Conservation (phyloP, 2,888 invertebrate species). For the Epiblema foenella region DNA sequence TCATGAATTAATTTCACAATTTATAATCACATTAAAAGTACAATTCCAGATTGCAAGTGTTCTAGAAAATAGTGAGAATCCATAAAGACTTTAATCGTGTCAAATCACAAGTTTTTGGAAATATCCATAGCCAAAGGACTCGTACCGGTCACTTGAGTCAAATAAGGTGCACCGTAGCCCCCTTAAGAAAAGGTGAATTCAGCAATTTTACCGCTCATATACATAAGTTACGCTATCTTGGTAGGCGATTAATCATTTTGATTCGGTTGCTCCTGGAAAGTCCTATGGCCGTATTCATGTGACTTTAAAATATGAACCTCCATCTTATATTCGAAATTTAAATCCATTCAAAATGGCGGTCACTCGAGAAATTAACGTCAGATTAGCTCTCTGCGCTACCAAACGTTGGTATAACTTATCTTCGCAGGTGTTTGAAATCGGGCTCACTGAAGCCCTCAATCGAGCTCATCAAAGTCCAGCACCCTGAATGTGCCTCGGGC, state of each 20-base stretch:
- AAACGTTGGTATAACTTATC: not conserved
- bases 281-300: not conserved
- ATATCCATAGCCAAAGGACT: slow-evolving; percentile 1
- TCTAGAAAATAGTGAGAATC: slow-evolving; percentile 28
- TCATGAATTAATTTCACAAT: slow-evolving; percentile 7
- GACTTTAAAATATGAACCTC: not conserved
- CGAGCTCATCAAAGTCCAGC: slow-evolving; percentile 72
- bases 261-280: too few relatives aligned
- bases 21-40: slow-evolving; percentile 18
- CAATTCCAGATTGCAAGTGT: slow-evolving; percentile 32
- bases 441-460: not conserved
- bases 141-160: not conserved
- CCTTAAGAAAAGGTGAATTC: slow-evolving; percentile 1
- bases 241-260: not conserved
- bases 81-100: slow-evolving; percentile 24
- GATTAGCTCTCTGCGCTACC: not conserved
- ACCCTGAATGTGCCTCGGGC: slow-evolving; percentile 69
- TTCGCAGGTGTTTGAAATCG: not conserved
- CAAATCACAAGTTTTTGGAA: slow-evolving; percentile 14
- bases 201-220: not conserved
- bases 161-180: slow-evolving; percentile 10
- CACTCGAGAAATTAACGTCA: not conserved
- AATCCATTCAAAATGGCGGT: not conserved
- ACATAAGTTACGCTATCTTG: not conserved
- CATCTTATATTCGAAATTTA: not conserved